Conservation (phyloP, 2,113 vertebrate species). For the Stigmatopora nigra region DNA sequence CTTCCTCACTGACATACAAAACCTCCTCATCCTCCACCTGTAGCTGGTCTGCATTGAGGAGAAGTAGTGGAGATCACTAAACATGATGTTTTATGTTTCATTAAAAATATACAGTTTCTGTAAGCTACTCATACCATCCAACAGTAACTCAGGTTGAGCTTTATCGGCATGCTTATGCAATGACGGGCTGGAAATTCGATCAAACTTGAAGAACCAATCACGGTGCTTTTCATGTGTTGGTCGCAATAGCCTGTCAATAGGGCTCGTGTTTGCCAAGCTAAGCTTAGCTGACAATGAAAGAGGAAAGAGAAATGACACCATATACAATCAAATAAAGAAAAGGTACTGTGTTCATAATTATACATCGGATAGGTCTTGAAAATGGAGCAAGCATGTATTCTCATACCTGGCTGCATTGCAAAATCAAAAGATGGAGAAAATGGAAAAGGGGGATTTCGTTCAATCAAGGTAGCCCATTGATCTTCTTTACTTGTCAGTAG, state of each 20-base stretch:
- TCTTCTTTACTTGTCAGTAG: slow-evolving; percentile 26
- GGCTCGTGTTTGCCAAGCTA: slow-evolving; percentile 25
- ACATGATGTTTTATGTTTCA: neutral
- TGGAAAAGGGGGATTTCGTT: slow-evolving; percentile 35
- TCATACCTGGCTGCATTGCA: slow-evolving; percentile 49
- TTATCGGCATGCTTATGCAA: slow-evolving; percentile 12
- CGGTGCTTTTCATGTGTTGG: slow-evolving; percentile 28
- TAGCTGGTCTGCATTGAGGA: slow-evolving; percentile 20
- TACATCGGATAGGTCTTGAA: neutral
- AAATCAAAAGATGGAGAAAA: slow-evolving; percentile 30
- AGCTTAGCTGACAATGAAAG: slow-evolving; percentile 39
- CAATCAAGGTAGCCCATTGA: slow-evolving; percentile 40
- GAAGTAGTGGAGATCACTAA: slow-evolving; percentile 8
- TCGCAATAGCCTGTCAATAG: slow-evolving; percentile 34
- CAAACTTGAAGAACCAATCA: slow-evolving; percentile 60
- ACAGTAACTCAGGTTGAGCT: slow-evolving; percentile 48
- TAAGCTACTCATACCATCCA: neutral
- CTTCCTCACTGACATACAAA: slow-evolving; percentile 8
- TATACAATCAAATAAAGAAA: slow-evolving; percentile 4
- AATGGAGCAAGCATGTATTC: neutral
- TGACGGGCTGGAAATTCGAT: slow-evolving; percentile 18
- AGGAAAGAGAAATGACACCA: slow-evolving; percentile 15
- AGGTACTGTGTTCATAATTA: neutral
- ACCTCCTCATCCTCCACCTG: slow-evolving; percentile 25
- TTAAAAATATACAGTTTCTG: neutral